phyloP scores from a whole-genome alignment of 2,797 vertebrate species.

The Threskiornis aethiopicus region DNA sequence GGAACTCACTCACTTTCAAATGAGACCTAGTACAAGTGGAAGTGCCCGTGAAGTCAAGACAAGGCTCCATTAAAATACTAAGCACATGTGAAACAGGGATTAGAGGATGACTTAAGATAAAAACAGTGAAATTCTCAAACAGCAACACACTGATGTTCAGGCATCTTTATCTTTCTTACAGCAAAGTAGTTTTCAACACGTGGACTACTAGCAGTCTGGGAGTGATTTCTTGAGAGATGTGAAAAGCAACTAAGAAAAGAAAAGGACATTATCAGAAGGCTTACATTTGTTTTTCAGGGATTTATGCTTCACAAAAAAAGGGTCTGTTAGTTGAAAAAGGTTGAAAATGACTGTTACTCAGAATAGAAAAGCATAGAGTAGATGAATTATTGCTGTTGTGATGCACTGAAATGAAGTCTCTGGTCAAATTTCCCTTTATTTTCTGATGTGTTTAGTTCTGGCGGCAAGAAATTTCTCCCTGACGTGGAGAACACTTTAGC shows the following conservation, averaged over 20 bases:
- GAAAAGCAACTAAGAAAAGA: not conserved
- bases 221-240: not conserved
- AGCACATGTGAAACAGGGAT: fast-evolving
- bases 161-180: not conserved
- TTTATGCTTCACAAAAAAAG: not conserved
- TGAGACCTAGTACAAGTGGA: not conserved
- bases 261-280: not conserved
- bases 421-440: not conserved
- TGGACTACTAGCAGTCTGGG: not conserved
- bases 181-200: not conserved
- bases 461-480: not conserved
- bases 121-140: not conserved
- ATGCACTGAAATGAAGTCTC: not conserved
- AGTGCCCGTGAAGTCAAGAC: fast-evolving
- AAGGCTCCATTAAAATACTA: not conserved
- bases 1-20: not conserved
- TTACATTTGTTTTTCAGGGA: not conserved
- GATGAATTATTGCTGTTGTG: not conserved
- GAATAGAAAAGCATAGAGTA: not conserved
- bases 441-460: not conserved
- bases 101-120: not conserved
- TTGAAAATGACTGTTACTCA: not conserved
- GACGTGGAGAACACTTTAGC: not conserved
- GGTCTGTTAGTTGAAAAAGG: not conserved
- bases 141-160: not conserved